Conservation (phyloP, 2,113 vertebrate genomes). For the Anarrhichthys ocellatus region DNA sequence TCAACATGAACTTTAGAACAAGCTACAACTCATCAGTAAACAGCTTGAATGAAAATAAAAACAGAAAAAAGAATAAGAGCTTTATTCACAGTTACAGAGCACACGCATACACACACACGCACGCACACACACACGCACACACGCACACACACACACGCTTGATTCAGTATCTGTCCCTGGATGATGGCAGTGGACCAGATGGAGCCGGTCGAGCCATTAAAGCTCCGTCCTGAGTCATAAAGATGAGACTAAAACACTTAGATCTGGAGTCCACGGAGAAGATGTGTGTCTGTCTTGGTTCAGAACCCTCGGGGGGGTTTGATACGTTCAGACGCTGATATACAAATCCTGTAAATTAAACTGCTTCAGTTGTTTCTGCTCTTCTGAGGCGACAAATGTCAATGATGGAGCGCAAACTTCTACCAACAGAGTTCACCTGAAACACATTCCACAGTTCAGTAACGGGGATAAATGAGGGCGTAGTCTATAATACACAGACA, state of each 20-base stretch:
- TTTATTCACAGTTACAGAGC: too few relatives aligned
- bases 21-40: too few relatives aligned
- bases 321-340: constrained; percentile 53
- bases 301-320: constrained; percentile 38
- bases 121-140: not conserved
- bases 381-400: too few relatives aligned
- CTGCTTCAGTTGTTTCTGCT: constrained; percentile 12
- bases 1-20: too few relatives aligned
- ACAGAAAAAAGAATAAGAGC: too few relatives aligned
- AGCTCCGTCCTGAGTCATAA: constrained; percentile 71
- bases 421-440: too few relatives aligned
- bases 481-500: too few relatives aligned
- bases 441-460: too few relatives aligned
- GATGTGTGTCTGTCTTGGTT: constrained; percentile 63
- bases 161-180: constrained; percentile 47
- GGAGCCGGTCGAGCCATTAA: constrained; percentile 63
- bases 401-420: too few relatives aligned
- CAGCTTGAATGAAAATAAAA: too few relatives aligned
- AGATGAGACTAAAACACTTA: constrained; percentile 75
- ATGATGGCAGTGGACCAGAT: constrained; percentile 65
- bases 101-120: too few relatives aligned
- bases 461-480: too few relatives aligned
- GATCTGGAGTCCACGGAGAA: constrained; percentile 53
- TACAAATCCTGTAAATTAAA: constrained; percentile 28
- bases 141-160: constrained; percentile 7